These are phyloP conservation scores for Salvator merianae DNA, from an alignment of 2,113 vertebrate species.

Conservation along the genomic window DNA sequence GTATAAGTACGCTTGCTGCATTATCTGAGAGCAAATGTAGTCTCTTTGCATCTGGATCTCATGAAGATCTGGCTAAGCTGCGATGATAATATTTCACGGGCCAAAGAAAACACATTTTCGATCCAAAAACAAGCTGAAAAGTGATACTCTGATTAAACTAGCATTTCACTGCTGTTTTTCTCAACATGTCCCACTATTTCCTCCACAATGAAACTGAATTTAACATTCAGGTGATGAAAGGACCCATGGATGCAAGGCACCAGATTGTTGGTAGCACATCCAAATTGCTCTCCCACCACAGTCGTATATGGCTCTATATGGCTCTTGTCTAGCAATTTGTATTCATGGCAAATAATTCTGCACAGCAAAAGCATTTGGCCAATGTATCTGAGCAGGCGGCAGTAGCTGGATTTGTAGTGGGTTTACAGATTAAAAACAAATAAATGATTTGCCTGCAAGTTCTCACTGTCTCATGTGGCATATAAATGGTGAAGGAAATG, in stretches of 20 bases:
- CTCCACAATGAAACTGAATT: not conserved
- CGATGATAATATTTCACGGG: not conserved
- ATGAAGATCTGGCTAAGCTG: not conserved
- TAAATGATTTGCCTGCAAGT: not conserved
- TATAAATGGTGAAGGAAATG: not conserved
- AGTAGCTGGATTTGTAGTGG: not conserved
- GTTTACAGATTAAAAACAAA: rapidly evolving
- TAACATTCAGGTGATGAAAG: not conserved
- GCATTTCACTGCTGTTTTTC: not conserved
- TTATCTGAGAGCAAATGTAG: too few relatives aligned
- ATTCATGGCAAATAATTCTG: rapidly evolving
- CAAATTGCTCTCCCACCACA: rapidly evolving
- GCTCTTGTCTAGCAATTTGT: rapidly evolving
- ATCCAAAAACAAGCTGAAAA: not conserved
- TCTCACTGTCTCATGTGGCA: not conserved
- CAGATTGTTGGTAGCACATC: rapidly evolving
- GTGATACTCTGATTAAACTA: not conserved
- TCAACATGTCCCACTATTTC: not conserved
- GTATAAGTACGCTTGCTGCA: too few relatives aligned
- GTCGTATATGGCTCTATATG: not conserved
- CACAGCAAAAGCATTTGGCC: rapidly evolving
- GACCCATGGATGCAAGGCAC: not conserved
- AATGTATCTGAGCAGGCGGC: rapidly evolving
- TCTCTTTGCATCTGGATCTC: too few relatives aligned
- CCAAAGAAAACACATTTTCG: not conserved